Conservation (phyloP, 2,113 vertebrate species). For the Otocyon megalotis region DNA sequence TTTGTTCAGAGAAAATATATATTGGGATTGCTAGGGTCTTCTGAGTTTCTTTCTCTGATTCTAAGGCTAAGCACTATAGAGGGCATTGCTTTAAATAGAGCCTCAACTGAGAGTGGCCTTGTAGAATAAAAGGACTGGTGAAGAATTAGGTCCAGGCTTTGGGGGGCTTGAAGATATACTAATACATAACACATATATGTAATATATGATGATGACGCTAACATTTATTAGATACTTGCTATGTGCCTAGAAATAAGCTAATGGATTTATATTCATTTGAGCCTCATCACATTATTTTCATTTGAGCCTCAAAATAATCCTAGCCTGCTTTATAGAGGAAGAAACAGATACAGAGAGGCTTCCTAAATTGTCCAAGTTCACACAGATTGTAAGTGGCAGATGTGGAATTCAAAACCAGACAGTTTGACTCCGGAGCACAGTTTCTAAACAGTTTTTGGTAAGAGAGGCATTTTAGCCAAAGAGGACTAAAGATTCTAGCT, state of each 20-base stretch:
- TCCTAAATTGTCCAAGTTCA: background rate
- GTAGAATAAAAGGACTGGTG: background rate
- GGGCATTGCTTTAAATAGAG: background rate
- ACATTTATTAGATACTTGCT: background rate
- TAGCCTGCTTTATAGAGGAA: background rate
- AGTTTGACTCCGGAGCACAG: background rate
- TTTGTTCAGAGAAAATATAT: constrained; percentile 23
- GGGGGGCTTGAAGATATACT: background rate
- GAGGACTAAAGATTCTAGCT: constrained; percentile 45
- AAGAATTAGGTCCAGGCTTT: background rate
- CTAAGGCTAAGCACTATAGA: background rate
- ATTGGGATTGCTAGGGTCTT: background rate
- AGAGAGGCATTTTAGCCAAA: constrained; percentile 60
- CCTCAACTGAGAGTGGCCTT: background rate
- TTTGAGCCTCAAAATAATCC: background rate
- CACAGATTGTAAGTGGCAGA: background rate
- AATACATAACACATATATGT: background rate
- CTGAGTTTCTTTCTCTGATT: background rate
- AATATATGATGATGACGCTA: background rate
- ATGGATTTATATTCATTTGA: background rate
- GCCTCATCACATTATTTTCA: background rate
- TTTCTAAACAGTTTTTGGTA: constrained; percentile 3
- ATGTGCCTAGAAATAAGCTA: background rate
- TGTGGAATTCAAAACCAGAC: background rate
- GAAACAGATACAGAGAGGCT: background rate